Base-by-base conservation (phyloP, 1,140 invertebrate species). In the Drosophila sp. region DNA sequence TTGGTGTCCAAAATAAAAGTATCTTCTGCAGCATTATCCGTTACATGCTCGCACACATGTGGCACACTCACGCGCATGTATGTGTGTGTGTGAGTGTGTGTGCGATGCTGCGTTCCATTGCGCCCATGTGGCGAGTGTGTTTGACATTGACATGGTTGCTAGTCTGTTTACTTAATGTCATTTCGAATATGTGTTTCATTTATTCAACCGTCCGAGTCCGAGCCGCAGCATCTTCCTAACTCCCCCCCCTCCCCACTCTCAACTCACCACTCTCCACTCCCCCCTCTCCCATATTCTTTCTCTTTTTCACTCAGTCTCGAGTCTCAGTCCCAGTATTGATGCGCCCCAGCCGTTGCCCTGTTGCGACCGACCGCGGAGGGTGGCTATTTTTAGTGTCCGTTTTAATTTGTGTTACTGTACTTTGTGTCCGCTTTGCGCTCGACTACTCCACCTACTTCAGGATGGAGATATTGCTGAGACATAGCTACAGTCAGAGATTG, bases 381-480 rank as follows among this genome's bases (percentile, higher is more conserved):
- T 87, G 78, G 66, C 82, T 86, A 87, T 86, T 89, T 89, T 80
- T 87, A 89, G 84, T 89, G 73, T 86, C 81, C 81, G 78, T 72
- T 86, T 65, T 40, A 48, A 86, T 86, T 84, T 72, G 69, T 83
- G 71, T 89, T 89, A 89, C 84, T 89, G 83, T 89, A 83, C 77
- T 64, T 64, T 63, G 34, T 58, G 80, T 79, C 69, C 72, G 54
- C 50, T 41, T 36, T 16, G 11, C 61, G 7, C 43, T 32, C n/a
- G 43, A 2, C 18, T 59, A 27, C 50, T 29, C 57, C 34, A 43
- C 34, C 59, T 57, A 29, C 57, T 40, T 16, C 25, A 25, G 34
- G 36, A 36, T 14, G 18, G 16, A 54, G 32, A 67, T 21, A 62
- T 32, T 11, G 1, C n/a, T 27, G 13, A 5, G 2, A 29, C 13